Base-by-base conservation (phyloP, 2,888 invertebrate species). In the Cryptophagus acutangulus region DNA sequence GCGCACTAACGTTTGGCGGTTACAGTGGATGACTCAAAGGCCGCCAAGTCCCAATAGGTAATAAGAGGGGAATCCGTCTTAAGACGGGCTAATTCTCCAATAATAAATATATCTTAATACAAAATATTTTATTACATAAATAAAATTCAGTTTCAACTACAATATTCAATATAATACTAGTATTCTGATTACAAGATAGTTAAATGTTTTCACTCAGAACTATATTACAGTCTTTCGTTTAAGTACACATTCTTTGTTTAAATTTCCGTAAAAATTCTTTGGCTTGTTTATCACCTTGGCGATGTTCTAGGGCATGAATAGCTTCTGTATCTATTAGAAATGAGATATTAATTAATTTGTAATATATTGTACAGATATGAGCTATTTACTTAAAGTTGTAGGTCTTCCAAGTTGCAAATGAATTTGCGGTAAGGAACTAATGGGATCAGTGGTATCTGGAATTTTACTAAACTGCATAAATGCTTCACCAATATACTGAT, bases 401-500 rank as follows among this genome's bases (percentile, higher is more conserved):
- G 90, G 89, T 49, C 81, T 76, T 8, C 78, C 79, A 4, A 91
- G 70, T 47, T 80, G 79, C 59, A 90, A 69, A 57, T 82, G 79
- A 48, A 83, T 76, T 70, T 90, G 91, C 41, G 83, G 78, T 42
- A 86, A 72, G 36, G 78, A 75, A 45, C 71, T 70, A 33, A 78
- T 74, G 2, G 80, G 75, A 38, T 76, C 73, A 1, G 73, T 74
- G 1, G 79, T 78, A 49, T 76, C 77, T 9, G 80, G 77, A 53
- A 91, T 77, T 58, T 87, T 84, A 46, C 75, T 77, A 69, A 96
- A 84, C 55, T 84, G 79, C 18, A 95, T 66, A 69, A 89, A 95
- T 26, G 91, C 89, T 71, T 97, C 97, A 5, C 94, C 95, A 51
- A 96, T 84, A 71, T 95, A 95, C 62, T 92, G 90, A 67, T 92